Evolutionary conservation across 2,888 invertebrate species (phyloP), one percentile per base, ranked within the genome.

Genomic region (Exocentrus adspersus): DNA sequence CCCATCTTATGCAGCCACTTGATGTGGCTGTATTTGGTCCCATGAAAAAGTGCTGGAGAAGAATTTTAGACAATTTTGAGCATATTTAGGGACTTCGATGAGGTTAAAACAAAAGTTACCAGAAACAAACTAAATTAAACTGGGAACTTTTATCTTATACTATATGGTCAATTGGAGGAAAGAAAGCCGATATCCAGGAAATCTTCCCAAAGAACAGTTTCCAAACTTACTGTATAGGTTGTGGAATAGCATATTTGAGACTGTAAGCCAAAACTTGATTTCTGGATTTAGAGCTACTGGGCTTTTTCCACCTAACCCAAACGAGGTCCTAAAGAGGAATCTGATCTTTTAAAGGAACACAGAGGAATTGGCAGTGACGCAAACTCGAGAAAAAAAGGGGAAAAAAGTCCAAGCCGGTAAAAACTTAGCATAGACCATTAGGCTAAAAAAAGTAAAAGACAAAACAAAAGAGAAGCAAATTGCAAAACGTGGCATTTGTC

Each of bases 201-300:
- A 43, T 16, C 62, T 69, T 32, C 65, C 64, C 42, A 70, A 70
- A 46, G 64, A 70, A 21, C 56, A 66, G 21, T 68, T 70, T 54
- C 68, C 60, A 9, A 30, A 30, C 7, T 52, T 69, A 2, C 41
- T 65, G 10, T 61, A 32, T 19, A 58, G 43, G 24, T 37, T 65
- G 51, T 64, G 57, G 60, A 30, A 45, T 32, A 42, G 37, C 14
- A 50, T 60, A 20, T 21, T 12, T 37, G 17, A 45, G 24, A 69
- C 41, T 28, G 61, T 59, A 6, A 12, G 53, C 43, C 17, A 52
- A 46, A 70, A 70, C 46, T 48, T 64, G 12, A 43, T 51, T 37
- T 69, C 69, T 52, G 70, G 68, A n/a, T 68, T 65, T 65, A 52
- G 61, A 48, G 46, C 62, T 14, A 66, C 60, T 30, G 63, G 63